Percentiles rank a stretch among this genome's conserved stretches.
phyloP scores from a whole-genome alignment of 2,113 vertebrate species.

The Equus przewalskii region DNA sequence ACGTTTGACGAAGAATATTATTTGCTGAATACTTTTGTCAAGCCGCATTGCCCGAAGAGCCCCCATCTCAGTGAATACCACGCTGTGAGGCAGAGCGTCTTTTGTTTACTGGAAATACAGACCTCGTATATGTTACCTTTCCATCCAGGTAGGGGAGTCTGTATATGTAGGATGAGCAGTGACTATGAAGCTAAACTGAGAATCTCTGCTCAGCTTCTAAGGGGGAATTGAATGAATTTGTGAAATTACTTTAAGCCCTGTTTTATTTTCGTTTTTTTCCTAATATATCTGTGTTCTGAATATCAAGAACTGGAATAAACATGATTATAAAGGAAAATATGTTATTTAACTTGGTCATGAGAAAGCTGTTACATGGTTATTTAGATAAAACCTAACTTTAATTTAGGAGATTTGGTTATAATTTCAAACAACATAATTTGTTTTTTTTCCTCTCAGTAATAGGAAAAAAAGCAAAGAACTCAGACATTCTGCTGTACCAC shows the following conservation, averaged over 20 bases:
- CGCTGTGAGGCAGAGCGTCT: neutral
- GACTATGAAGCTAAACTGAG: neutral
- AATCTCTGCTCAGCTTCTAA: neutral
- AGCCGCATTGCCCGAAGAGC: neutral
- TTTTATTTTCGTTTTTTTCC: constrained; percentile 9
- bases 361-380: constrained; percentile 12
- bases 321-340: neutral
- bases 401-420: constrained; percentile 11
- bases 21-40: neutral
- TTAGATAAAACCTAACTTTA: constrained; percentile 17
- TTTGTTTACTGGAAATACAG: neutral
- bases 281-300: neutral
- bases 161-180: neutral
- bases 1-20: neutral
- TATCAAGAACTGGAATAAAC: neutral
- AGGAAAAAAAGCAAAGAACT: neutral
- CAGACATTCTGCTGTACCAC: neutral
- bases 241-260: neutral
- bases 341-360: neutral
- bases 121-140: neutral
- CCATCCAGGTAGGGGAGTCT: neutral
- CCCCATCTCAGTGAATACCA: neutral
- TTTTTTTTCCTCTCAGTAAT: neutral
- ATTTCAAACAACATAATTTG: constrained; percentile 16
- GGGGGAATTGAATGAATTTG: neutral